phyloP scores from a whole-genome alignment of 2,797 vertebrate genomes.

The Lateolabrax maculatus region DNA sequence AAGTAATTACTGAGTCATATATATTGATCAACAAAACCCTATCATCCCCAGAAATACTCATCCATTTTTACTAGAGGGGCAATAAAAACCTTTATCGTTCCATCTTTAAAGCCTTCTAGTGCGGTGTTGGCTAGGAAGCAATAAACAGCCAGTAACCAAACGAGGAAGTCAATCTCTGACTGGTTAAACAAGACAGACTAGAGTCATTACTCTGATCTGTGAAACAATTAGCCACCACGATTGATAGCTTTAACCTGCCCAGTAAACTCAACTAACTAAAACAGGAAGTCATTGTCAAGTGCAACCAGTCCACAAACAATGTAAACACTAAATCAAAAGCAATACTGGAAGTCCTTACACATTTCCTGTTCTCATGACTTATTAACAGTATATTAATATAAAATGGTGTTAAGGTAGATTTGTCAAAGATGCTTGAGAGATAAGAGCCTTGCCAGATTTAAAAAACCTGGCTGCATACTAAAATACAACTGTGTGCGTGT shows the following conservation, averaged over 20 bases:
- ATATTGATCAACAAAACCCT: conserved; percentile 54
- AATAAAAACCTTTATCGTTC: conserved; percentile 50
- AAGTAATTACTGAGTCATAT: conserved; percentile 36
- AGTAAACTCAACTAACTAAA: background rate
- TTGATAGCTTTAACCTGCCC: background rate
- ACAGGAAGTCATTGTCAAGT: background rate
- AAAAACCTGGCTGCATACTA: background rate
- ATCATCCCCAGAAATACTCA: conserved; percentile 30
- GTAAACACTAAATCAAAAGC: background rate
- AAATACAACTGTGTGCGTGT: background rate
- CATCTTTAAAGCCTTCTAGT: conserved; percentile 35
- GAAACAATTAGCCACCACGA: background rate
- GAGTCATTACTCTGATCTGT: conserved; percentile 2
- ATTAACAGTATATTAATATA: background rate
- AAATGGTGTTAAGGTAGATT: background rate
- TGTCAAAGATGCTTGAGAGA: conserved; percentile 16
- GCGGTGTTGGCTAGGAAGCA: conserved; percentile 25
- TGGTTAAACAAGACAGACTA: conserved; percentile 31
- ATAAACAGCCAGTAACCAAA: conserved; percentile 37
- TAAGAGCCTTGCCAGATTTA: conserved; percentile 9
- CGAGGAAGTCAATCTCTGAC: conserved; percentile 14
- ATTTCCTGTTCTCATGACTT: background rate
- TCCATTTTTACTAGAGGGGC: conserved; percentile 36
- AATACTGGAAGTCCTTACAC: background rate
- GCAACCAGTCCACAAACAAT: background rate